Conservation (phyloP, 2,113 vertebrate species). For the Helogale parvula region DNA sequence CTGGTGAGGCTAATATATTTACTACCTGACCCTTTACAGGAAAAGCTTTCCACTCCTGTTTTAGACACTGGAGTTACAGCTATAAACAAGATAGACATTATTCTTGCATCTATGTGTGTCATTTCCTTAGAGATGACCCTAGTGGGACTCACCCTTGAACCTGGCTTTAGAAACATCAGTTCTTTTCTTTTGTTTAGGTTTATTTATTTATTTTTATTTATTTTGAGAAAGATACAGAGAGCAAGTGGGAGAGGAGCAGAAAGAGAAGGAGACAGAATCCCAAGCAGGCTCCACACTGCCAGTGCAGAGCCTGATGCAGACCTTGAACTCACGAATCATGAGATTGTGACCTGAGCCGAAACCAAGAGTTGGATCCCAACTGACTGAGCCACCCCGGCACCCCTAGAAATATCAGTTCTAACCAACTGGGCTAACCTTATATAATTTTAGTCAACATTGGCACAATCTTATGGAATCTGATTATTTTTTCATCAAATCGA, state of each 20-base stretch:
- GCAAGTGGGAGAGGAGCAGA: too few species aligned
- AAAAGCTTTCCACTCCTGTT: neutral
- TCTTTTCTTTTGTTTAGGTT: too few species aligned
- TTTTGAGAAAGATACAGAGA: too few species aligned
- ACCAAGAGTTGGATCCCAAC: too few species aligned
- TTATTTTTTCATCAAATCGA: constrained; percentile 19
- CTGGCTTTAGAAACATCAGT: constrained; percentile 33
- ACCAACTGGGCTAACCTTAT: neutral
- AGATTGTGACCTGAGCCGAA: too few species aligned
- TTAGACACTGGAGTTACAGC: neutral
- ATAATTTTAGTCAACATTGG: neutral
- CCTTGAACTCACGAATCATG: too few species aligned
- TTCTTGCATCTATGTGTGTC: neutral
- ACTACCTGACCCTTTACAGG: neutral
- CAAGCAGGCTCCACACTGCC: too few species aligned
- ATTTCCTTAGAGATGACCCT: neutral
- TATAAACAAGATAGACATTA: neutral
- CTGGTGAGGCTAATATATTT: neutral
- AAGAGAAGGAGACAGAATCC: too few species aligned
- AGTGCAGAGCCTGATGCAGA: too few species aligned
- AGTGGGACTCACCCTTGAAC: neutral
- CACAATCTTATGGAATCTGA: neutral
- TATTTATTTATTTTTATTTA: too few species aligned
- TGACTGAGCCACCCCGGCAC: too few species aligned
- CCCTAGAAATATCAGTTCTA: neutral